Evolutionary conservation across 2,797 vertebrate species (phyloP), one percentile per base, ranked within the genome.

Genomic region (Setipinna tenuifilis): DNA sequence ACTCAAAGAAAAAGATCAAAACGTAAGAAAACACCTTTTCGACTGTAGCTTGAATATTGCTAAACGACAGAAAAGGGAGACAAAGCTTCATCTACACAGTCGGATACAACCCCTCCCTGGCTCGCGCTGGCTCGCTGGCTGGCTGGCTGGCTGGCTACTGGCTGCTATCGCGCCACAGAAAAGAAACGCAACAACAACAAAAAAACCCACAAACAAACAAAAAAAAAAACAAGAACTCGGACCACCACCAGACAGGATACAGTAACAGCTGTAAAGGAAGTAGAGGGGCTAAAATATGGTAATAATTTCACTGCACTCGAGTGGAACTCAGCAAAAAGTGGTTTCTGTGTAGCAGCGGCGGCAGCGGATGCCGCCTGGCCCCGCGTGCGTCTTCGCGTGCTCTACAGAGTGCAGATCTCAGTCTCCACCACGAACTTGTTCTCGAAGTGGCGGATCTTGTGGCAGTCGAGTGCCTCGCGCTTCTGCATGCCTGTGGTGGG

Each of bases 381-480:
- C 50, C 50, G 50, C 50, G 50, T 54, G 14, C 14, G 14, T 10
- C 50, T 10, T 54, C 50, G 14, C 46, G 46, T 48, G 46, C 88
- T 88, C 92, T 94, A 96, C 82, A 90, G 92, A 92, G 97, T 95
- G 85, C 98, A 99, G 95, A 99, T 99, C 90, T 91, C 84, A 0
- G 98, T 99, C 91, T 99, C 96, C 94, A 99, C 93, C 62, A 96
- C 97, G 91, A 97, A 95, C 86, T 84, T 93, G 94, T 92, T 98
- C 92, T 95, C 97, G 86, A 99, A 99, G 94, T 99, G 98, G 87
- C 95, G 95, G 86, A 99, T 99, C 91, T 95, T 97, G 91, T 82
- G 88, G 94, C 98, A 99, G 85, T 95, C 90, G 17, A 91, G 83
- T 3, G 94, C 97, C 91, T 97, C 97, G 0, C 98, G 97, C 92